These are phyloP conservation scores for Platichthys stellatus DNA, from an alignment of 2,113 vertebrate species.

Conservation along the genomic window DNA sequence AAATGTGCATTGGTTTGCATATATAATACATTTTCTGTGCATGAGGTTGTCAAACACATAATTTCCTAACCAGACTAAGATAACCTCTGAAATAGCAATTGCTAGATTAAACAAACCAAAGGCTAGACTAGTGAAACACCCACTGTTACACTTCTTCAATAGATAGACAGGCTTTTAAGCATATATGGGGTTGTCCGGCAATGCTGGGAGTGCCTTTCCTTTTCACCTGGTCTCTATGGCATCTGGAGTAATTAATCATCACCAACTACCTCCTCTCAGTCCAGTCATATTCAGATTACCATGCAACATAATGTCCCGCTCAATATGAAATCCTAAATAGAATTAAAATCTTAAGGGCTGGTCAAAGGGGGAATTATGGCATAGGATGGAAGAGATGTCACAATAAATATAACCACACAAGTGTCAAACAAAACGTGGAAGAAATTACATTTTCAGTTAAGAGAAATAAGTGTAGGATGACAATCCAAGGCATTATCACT, in stretches of 20 bases:
- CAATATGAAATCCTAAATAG: slow-evolving; percentile 8
- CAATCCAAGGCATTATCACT: slow-evolving; percentile 60
- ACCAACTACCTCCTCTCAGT: not conserved
- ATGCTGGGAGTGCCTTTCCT: not conserved
- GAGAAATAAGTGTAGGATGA: slow-evolving; percentile 52
- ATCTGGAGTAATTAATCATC: slow-evolving; percentile 27
- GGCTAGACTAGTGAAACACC: not conserved
- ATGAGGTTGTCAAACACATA: not conserved
- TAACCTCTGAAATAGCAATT: not conserved
- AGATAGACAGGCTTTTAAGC: not conserved
- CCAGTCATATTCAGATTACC: slow-evolving; percentile 31
- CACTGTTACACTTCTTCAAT: not conserved
- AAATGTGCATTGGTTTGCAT: not conserved
- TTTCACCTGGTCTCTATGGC: not conserved
- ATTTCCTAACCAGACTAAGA: not conserved
- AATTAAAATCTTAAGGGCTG: not conserved
- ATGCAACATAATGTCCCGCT: slow-evolving; percentile 9
- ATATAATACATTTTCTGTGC: not conserved
- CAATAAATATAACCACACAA: not conserved
- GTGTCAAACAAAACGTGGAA: not conserved
- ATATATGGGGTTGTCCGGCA: not conserved
- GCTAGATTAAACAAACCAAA: not conserved
- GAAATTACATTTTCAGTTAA: slow-evolving; percentile 45
- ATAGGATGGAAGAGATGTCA: not conserved
- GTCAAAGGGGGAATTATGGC: not conserved